Percentiles rank a stretch among this genome's conserved stretches.
Evolutionary conservation across 2,113 vertebrate species (phyloP).

Genomic region (Hemibagrus wyckioides): DNA sequence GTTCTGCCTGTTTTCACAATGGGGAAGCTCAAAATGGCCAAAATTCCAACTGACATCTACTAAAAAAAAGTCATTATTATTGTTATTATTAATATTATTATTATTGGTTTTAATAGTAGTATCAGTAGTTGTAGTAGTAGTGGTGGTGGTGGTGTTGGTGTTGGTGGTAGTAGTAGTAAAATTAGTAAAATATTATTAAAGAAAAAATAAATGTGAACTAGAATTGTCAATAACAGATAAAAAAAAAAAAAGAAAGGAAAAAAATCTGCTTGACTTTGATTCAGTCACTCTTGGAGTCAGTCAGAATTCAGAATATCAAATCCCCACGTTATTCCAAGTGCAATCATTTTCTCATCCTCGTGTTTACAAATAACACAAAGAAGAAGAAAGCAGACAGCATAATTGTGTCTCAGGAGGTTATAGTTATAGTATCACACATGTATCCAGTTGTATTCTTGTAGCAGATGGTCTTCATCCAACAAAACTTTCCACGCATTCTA

Average conservation of each 20-base stretch:
- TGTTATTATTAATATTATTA: not conserved
- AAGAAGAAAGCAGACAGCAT: not conserved
- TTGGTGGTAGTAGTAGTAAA: not conserved
- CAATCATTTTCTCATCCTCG: not conserved
- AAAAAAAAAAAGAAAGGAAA: too few species aligned
- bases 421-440: not conserved
- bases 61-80: too few species aligned
- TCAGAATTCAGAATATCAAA: not conserved
- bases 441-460: constrained; percentile 7
- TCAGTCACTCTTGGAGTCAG: not conserved
- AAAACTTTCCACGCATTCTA: constrained; percentile 1
- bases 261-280: not conserved
- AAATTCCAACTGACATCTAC: too few species aligned
- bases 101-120: not conserved
- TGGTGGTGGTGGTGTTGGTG: rapidly evolving
- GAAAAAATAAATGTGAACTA: not conserved
- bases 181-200: not conserved
- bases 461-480: constrained; percentile 7
- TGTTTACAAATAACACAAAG: not conserved
- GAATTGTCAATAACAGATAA: not conserved
- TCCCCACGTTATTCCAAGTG: not conserved
- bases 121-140: not conserved
- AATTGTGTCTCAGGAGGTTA: not conserved
- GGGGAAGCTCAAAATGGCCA: too few species aligned
- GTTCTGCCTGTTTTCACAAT: too few species aligned